These are phyloP conservation scores for Morone chrysops DNA, from an alignment of 2,113 vertebrate species.

Conservation along the genomic window DNA sequence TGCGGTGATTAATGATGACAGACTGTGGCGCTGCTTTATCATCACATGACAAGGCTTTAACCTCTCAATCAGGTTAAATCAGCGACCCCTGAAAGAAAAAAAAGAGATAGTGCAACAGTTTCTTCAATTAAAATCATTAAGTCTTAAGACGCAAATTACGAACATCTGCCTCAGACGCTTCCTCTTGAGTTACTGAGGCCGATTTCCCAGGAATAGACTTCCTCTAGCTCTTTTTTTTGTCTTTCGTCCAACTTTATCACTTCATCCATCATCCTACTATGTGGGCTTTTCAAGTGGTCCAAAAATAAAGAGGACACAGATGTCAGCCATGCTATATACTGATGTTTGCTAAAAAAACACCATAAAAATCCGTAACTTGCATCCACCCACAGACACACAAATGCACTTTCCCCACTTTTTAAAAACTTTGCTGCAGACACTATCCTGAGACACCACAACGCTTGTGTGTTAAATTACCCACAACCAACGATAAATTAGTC, in stretches of 20 bases:
- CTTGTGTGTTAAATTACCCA: constrained; percentile 53
- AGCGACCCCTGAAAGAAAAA: neutral
- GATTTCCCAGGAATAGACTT: constrained; percentile 69
- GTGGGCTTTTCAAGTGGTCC: constrained; percentile 76
- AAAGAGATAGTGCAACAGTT: constrained; percentile 19
- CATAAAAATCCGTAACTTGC: constrained; percentile 78
- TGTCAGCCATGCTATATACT: constrained; percentile 72
- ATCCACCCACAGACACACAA: constrained; percentile 71
- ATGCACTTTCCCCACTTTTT: constrained; percentile 53
- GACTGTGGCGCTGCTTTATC: constrained; percentile 66
- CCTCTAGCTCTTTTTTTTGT: constrained; percentile 70
- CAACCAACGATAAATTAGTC: constrained; percentile 61
- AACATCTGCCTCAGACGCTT: constrained; percentile 58
- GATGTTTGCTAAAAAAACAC: constrained; percentile 68
- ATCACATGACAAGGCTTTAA: constrained; percentile 71
- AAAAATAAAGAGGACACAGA: constrained; percentile 80
- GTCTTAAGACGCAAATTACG: constrained; percentile 42
- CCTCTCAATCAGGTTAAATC: constrained; percentile 56
- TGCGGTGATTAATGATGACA: constrained; percentile 77
- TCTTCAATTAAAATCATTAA: constrained; percentile 58
- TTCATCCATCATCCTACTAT: constrained; percentile 78
- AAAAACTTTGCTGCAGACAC: constrained; percentile 27
- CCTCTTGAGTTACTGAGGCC: constrained; percentile 58
- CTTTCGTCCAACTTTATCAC: constrained; percentile 76
- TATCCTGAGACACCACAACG: constrained; percentile 29